Base-by-base conservation (phyloP, 2,113 vertebrate genomes). In the Plotosus lineatus region DNA sequence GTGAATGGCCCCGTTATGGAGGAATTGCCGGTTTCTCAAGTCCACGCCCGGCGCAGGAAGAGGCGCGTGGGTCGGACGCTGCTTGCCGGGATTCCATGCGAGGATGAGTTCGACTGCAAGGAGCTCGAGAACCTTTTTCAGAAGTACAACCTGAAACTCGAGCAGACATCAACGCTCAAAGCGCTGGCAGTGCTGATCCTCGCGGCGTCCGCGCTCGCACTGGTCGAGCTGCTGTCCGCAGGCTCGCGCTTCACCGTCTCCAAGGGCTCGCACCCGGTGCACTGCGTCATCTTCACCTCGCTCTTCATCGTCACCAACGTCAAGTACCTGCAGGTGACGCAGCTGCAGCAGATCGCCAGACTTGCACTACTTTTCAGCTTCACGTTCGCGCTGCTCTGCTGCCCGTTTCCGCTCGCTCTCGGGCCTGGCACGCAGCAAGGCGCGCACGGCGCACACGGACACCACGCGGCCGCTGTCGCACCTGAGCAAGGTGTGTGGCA, bases 1-100 rank as follows among this genome's bases (percentile, higher is more conserved):
- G 94, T 98, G 96, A 96, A 99, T 98, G 97, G 96, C 96, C 92
- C 91, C 93, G 95, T 87, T 92, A 98, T 98, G 97, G 96, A 97
- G 90, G 96, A 95, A 89, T 90, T 93, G 91, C 92, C 95, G 87
- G 92, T 94, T 86, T 92, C 95, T 90, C 94, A 94, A 94, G 93
- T 94, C 90, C 94, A 94, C 90, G 95, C 93, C 88, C 94, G 94
- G 90, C 91, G 94, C 90, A 95, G 93, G 91, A 94, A 92, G 89
- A 93, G 92, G 89, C 93, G 88, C 86, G 94, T 92, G 80, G 86
- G 90, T 84, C 88, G 91, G 63, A 83, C 91, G 23, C 91, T 91
- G 69, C 88, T 95, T 88, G 92, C 93, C 87, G 90, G 91, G 86
- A 89, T 94, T 82, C 93, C 92, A 89, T 97, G 97, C 90, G 91